A percentile compares a stretch with the other conserved stretches of the same genome.
Evolutionary conservation across 2,888 invertebrate genomes (phyloP).

Genomic region (Lasioglossum lativentre): DNA sequence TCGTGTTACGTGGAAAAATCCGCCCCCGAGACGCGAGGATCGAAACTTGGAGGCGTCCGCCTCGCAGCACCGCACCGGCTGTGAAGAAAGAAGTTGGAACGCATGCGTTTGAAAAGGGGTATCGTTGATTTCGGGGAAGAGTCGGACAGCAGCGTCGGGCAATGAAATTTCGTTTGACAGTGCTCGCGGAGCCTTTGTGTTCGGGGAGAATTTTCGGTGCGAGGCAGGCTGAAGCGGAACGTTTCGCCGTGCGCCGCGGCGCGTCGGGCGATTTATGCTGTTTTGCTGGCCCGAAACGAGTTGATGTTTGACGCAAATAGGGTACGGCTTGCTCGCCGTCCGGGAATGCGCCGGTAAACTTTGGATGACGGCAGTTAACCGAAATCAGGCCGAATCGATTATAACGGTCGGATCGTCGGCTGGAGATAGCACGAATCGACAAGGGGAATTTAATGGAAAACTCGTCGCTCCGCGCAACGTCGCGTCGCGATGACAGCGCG

Average conservation of each 20-base stretch:
- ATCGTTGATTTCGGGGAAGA: not conserved
- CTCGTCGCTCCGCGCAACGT: conserved; percentile 47
- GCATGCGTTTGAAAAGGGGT: not conserved
- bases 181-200: not conserved
- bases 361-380: conserved; percentile 80
- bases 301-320: conserved; percentile 69
- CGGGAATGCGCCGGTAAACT: conserved; percentile 75
- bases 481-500: conserved; percentile 15
- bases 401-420: conserved; percentile 78
- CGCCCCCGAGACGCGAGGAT: not conserved
- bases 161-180: conserved; percentile 30
- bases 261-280: conserved; percentile 49
- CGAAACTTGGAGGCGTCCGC: not conserved
- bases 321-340: conserved; percentile 64
- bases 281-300: conserved; percentile 44
- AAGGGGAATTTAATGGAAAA: conserved; percentile 77
- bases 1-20: conserved; percentile 13
- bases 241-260: conserved; percentile 30
- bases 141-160: not conserved
- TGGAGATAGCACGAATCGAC: conserved; percentile 78
- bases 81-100: not conserved
- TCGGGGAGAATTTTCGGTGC: conserved; percentile 15
- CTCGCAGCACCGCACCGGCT: not conserved
- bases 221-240: conserved; percentile 23
- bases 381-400: conserved; percentile 81